These are phyloP conservation scores for Nomada goodeniana DNA, from an alignment of 2,888 invertebrate species.

Conservation along the genomic window DNA sequence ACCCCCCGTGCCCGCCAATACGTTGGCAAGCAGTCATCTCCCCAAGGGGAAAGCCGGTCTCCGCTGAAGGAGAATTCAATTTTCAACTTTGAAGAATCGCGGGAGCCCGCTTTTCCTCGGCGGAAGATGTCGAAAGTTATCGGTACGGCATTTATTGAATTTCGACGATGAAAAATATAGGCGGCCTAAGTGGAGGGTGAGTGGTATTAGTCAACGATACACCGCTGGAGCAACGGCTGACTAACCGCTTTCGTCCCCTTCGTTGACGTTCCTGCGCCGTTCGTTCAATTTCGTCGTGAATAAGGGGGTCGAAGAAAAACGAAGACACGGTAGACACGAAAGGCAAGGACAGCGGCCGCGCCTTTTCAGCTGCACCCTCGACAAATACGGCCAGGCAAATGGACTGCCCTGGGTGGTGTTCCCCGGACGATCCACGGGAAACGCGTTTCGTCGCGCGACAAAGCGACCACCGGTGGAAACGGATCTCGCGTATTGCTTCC, in stretches of 20 bases:
- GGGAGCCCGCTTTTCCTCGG: constrained; percentile 18
- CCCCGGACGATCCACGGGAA: constrained; percentile 17
- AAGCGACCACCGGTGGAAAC: constrained; percentile 14
- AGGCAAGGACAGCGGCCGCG: constrained; percentile 23
- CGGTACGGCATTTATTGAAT: constrained; percentile 43
- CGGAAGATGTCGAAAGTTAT: constrained; percentile 19
- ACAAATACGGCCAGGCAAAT: constrained; percentile 58
- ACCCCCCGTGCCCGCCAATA: neutral
- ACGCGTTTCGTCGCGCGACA: constrained; percentile 14
- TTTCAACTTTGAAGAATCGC: constrained; percentile 46
- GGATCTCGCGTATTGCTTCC: neutral
- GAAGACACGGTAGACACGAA: constrained; percentile 36
- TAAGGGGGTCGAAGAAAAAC: constrained; percentile 34
- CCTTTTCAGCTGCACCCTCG: constrained; percentile 45
- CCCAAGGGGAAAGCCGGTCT: neutral
- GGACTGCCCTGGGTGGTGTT: constrained; percentile 45
- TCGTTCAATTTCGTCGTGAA: constrained; percentile 36
- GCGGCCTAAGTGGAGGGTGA: neutral
- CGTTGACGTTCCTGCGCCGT: neutral
- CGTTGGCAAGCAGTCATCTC: neutral
- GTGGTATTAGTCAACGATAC: neutral
- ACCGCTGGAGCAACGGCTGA: constrained; percentile 4
- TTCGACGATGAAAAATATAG: constrained; percentile 41
- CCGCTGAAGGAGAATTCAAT: constrained; percentile 50
- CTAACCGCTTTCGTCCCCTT: neutral